Base-by-base conservation (phyloP, 1,140 invertebrate genomes). In the Lethrus apterus region DNA sequence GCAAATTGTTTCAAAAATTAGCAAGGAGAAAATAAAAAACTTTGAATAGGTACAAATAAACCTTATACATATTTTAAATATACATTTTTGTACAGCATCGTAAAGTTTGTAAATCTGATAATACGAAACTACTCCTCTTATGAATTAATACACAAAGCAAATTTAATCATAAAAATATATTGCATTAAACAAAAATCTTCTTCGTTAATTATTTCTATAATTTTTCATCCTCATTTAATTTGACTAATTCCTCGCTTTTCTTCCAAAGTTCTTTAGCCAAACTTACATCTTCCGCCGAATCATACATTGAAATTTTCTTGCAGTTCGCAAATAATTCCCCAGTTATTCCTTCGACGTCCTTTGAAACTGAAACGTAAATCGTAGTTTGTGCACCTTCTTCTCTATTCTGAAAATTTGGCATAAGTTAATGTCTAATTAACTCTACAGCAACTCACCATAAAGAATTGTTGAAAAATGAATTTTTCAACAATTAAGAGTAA, bases 241-340 rank as follows among this genome's bases (percentile, higher is more conserved):
- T 21, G 3, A 48, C 48, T 5, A 58, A 38, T 44, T 55, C 44
- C 33, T 53, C 46, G 17, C 47, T 59, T 30, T 51, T 44, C 11
- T 55, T 18, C 57, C 59, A 62, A 26, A 26, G 23, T 26, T 26
- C n/a, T 26, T 26, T n/a, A 26, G 23, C 23, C n/a, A 26, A 7
- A 7, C n/a, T 26, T 29, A 23, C n/a, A 41, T 41, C 23, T 29
- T 21, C 13, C 4, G 23, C 21, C 9, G 23, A 24, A 2, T 4
- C 10, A 18, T 41, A 41, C 13, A 41, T 24, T 26, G 10, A 9
- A 26, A 41, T 53, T 62, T 77, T 72, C 69, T 76, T 75, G 65
- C 59, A 61, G 36, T 57, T 51, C 10, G 50, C 57, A 38, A 59
- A 61, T 24, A 57, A 56, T 42, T 35, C 20, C 21, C 59, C 56